phyloP scores from a whole-genome alignment of 2,797 vertebrate genomes.

The Onychomys leucogaster region DNA sequence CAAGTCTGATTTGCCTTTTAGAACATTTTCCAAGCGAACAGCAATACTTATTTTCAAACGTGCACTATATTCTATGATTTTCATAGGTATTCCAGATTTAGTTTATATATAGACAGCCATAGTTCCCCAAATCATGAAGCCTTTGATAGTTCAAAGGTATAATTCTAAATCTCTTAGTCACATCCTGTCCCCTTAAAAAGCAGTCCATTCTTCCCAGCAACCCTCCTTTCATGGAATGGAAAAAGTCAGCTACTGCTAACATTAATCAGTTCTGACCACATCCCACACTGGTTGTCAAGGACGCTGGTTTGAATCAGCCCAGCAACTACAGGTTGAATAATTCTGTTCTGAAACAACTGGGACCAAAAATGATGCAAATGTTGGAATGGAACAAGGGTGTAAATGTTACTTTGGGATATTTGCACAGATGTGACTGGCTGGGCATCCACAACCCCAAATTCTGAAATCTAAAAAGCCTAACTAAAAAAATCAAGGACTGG shows the following conservation, averaged over 20 bases:
- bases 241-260: constrained; percentile 23
- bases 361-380: background rate
- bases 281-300: constrained; percentile 9
- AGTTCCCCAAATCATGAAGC: background rate
- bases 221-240: background rate
- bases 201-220: constrained; percentile 7
- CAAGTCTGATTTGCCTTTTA: constrained; percentile 30
- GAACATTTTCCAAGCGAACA: constrained; percentile 43
- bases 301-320: background rate
- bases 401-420: background rate
- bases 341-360: background rate
- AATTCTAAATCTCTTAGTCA: constrained; percentile 17
- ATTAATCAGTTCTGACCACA: constrained; percentile 9
- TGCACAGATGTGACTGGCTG: background rate
- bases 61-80: constrained; percentile 6
- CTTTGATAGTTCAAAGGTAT: constrained; percentile 38
- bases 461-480: background rate
- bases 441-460: background rate
- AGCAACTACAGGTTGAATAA: background rate
- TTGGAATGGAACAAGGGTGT: background rate
- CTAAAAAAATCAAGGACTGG: background rate
- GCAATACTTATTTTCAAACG: constrained; percentile 22
- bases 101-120: background rate
- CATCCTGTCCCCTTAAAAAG: background rate
- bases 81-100: constrained; percentile 45